These are phyloP conservation scores for Orius insidiosus DNA, from an alignment of 1,140 invertebrate species.

Conservation along the genomic window DNA sequence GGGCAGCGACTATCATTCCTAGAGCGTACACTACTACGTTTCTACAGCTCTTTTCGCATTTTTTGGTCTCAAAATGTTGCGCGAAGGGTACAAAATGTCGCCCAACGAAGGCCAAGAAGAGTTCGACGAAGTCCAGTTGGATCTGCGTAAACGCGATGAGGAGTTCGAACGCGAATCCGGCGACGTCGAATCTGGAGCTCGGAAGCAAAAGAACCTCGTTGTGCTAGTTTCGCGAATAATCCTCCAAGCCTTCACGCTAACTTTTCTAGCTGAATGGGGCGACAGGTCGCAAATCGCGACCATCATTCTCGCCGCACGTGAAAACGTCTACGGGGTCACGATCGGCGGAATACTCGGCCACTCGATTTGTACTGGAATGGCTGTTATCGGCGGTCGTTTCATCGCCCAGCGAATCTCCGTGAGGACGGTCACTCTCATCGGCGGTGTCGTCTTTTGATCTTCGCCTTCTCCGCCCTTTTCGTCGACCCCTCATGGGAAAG, in stretches of 20 bases:
- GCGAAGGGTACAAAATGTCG: slow-evolving; percentile 91
- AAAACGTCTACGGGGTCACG: slow-evolving; percentile 84
- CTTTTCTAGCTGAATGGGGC: slow-evolving; percentile 97
- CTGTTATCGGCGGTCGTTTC: slow-evolving; percentile 88
- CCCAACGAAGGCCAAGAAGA: slow-evolving; percentile 88
- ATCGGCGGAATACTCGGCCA: slow-evolving; percentile 86
- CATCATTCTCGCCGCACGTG: slow-evolving; percentile 81
- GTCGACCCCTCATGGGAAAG: slow-evolving; percentile 17
- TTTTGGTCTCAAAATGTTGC: slow-evolving; percentile 98
- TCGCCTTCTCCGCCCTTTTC: slow-evolving; percentile 78
- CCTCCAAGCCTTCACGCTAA: slow-evolving; percentile 85
- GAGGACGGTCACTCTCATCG: slow-evolving; percentile 76
- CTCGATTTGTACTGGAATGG: slow-evolving; percentile 84
- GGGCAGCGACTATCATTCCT: slow-evolving; percentile 86
- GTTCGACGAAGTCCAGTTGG: slow-evolving; percentile 90
- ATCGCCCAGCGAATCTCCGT: slow-evolving; percentile 93
- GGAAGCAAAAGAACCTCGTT: slow-evolving; percentile 32
- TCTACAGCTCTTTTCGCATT: slow-evolving; percentile 89
- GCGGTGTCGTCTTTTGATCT: slow-evolving; percentile 85
- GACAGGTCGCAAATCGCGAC: slow-evolving; percentile 94
- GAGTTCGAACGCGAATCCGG: slow-evolving; percentile 40
- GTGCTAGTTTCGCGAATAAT: slow-evolving; percentile 63
- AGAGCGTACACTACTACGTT: slow-evolving; percentile 80
- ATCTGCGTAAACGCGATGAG: slow-evolving; percentile 81
- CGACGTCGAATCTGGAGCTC: slow-evolving; percentile 35